phyloP scores from a whole-genome alignment of 1,140 invertebrate species.

The Monochamus saltuarius region DNA sequence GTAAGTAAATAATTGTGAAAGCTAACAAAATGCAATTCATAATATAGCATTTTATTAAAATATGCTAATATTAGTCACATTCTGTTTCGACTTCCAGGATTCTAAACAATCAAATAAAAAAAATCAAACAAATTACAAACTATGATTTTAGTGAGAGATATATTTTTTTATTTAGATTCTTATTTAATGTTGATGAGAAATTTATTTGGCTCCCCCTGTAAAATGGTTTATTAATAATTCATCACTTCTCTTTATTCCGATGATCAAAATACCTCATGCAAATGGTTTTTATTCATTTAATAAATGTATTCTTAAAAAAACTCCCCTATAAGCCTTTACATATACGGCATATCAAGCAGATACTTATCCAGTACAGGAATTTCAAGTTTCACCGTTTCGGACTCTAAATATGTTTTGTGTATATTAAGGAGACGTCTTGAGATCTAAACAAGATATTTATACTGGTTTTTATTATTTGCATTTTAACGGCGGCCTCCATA shows the following conservation, averaged over 20 bases:
- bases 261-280: constrained; percentile 16
- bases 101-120: too few species aligned
- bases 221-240: constrained; percentile 11
- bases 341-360: constrained; percentile 10
- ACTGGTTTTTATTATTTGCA: constrained; percentile 33
- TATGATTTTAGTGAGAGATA: too few species aligned
- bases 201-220: too few species aligned
- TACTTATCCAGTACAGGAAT: constrained; percentile 22
- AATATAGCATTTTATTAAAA: too few species aligned
- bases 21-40: too few species aligned
- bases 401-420: constrained; percentile 14
- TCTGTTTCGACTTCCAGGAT: too few species aligned
- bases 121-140: too few species aligned
- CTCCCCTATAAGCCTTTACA: constrained; percentile 3
- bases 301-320: constrained; percentile 15
- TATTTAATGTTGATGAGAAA: too few species aligned
- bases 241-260: constrained; percentile 14
- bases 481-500: constrained; percentile 28
- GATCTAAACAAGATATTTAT: constrained; percentile 26
- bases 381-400: constrained; percentile 18
- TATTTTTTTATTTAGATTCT: too few species aligned
- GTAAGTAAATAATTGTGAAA: too few species aligned
- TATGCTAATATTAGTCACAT: too few species aligned
- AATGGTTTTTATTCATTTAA: constrained; percentile 15
- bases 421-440: constrained; percentile 10